Percentiles rank a stretch among this genome's conserved stretches.
These are phyloP conservation scores for Lophius piscatorius DNA, from an alignment of 2,113 vertebrate genomes.

Conservation along the genomic window DNA sequence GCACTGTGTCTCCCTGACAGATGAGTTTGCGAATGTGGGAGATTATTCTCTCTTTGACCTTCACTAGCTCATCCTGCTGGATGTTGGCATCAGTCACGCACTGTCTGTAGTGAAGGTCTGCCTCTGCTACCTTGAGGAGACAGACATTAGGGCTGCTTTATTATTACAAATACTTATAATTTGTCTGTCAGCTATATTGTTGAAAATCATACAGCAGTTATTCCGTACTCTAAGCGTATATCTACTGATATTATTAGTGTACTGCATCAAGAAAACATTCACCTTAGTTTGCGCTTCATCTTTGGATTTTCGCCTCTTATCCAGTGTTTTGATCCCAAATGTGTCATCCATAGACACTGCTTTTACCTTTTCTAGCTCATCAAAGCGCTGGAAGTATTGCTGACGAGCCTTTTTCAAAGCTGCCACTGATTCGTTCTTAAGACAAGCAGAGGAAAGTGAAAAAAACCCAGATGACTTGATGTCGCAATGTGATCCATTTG, in stretches of 20 bases:
- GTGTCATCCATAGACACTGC: conserved; percentile 79
- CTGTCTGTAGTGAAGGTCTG: conserved; percentile 79
- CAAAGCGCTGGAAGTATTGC: conserved; percentile 88
- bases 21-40: conserved; percentile 89
- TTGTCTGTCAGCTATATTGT: neutral
- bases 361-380: conserved; percentile 87
- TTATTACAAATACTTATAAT: neutral
- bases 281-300: conserved; percentile 90
- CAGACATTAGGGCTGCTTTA: conserved; percentile 4
- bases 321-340: conserved; percentile 83
- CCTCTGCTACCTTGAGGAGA: conserved; percentile 79
- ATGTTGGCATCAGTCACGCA: conserved; percentile 82
- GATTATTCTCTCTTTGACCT: conserved; percentile 84
- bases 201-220: neutral
- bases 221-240: neutral
- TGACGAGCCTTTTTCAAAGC: conserved; percentile 86
- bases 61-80: conserved; percentile 85
- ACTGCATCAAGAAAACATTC: neutral
- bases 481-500: neutral
- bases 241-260: neutral
- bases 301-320: conserved; percentile 87
- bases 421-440: conserved; percentile 82
- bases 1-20: conserved; percentile 88
- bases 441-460: conserved; percentile 1
- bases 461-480: neutral